Base-by-base conservation (phyloP, 2,888 invertebrate genomes). In the Dryocosmus kuriphilus region DNA sequence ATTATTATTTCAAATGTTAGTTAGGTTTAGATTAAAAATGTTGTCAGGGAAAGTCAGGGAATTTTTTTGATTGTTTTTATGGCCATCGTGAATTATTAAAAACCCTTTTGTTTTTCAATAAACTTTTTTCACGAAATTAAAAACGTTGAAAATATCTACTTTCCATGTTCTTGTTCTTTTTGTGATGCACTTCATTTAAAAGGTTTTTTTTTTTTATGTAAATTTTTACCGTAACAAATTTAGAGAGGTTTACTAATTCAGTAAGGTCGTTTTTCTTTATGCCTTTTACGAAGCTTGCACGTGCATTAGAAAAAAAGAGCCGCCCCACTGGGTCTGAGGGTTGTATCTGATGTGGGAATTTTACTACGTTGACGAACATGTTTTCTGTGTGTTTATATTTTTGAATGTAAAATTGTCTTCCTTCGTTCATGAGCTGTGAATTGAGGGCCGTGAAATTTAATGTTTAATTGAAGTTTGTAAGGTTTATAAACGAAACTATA, bases 281-380 rank as follows among this genome's bases (percentile, higher is more conserved):
- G 57, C 14, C 24, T 57, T 24, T 55, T 57, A 57, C 6, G 24
- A 57, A 57, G 24, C 57, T 57, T 57, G 57, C 57, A 57, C 57
- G 57, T 57, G 57, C 57, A 57, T 14, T 24, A 24, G 22, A 24
- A 24, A 14, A 57, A 57, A 11, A 22, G 14, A 57, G 24, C 57
- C 57, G 57, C 57, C 57, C 57, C 24, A 57, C 24, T 57, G 57
- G 24, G 57, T 27, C 24, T 57, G 57, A 57, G 57, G 57, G 16
- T 6, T 57, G 5, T 27, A 24, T 24, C 24, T 14, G 57, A 24
- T 5, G 57, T 57, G 57, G 57, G 57, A 57, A 57, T 57, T 24
- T 24, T 22, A 57, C 22, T 24, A 11, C 14, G 14, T 57, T 57
- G 57, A 57, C 24, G 57, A 22, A 57, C 19, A 51, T 22, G 57